Base-by-base conservation (phyloP, 2,797 vertebrate species). In the Lacerta agilis region DNA sequence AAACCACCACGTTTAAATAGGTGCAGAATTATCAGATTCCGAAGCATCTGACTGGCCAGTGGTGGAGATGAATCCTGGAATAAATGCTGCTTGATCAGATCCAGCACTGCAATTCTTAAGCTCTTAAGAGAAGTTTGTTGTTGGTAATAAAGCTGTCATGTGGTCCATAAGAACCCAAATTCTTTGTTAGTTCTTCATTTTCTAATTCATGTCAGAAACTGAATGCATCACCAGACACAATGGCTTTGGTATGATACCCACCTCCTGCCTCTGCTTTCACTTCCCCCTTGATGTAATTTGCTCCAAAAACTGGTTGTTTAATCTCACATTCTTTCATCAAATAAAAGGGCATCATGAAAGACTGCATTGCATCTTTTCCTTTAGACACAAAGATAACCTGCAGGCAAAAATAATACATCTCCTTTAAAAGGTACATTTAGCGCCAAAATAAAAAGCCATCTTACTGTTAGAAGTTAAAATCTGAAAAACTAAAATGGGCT, bases 301-400 rank as follows among this genome's bases (percentile, higher is more conserved):
- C 98, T 76, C 98, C 99, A 41, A 99, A 97, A 45, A 99, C 98
- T 0, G 98, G 98, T 87, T 99, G 99, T 93, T 99, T 99, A 93
- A 99, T 97, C 96, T 99, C 99, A 88, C 98, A 99, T 89, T 98
- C 98, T 95, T 99, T 99, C 96, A 99, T 97, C 92, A 99, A 96
- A 93, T 99, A 99, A 92, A 99, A 99, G 0, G 99, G 99, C 98
- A 99, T 98, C 98, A 99, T 98, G 76, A 99, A 99, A 25, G 99
- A 99, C 96, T 98, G 98, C 95, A 99, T 97, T 3, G 97, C 93
- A 75, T 99, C 98, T 81, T 96, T 98, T 5, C 98, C 98, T 96
- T 99, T 99, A 0, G 98, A 98, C 94, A 99, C 86, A 93, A 99
- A 99, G 95, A 99, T 99, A 93, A 99, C 96, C 99, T 99, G 95